Base-by-base conservation (phyloP, 2,888 invertebrate genomes). In the Venusia cambrica region DNA sequence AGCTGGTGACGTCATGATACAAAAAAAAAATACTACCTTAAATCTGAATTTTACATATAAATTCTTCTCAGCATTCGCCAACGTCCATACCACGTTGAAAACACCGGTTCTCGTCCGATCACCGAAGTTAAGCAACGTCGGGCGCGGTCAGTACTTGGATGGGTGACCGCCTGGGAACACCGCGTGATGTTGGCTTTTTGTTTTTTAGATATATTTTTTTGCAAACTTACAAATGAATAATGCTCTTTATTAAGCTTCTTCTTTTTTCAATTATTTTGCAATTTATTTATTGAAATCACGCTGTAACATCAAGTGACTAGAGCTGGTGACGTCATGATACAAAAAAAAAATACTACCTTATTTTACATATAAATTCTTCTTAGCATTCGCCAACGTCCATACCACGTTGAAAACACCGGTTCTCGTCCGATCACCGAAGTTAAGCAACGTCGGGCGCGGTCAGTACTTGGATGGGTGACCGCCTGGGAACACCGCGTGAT, bases 341-440 rank as follows among this genome's bases (percentile, higher is more conserved):
- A n/a, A n/a, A n/a, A n/a, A n/a, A n/a, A n/a, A n/a, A n/a, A n/a
- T n/a, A n/a, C n/a, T n/a, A n/a, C n/a, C n/a, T n/a, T n/a, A n/a
- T n/a, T n/a, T n/a, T n/a, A n/a, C n/a, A n/a, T n/a, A n/a, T n/a
- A n/a, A n/a, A n/a, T 12, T 13, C 3, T 4, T 2, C 8, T 19
- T 1, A 6, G 1, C 5, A 2, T 0, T 35, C 9, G 34, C 31
- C 39, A 44, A 45, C 38, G 48, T 48, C 46, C 45, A 48, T 48
- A 48, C 48, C 47, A 49, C 51, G 48, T 54, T 52, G 45, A 49
- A 36, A 12, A 49, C 47, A 51, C 48, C 51, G 73, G 73, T 76
- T 78, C 75, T 77, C 75, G 76, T 79, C 78, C 75, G 76, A 81
- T 76, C 77, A 79, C 77, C 73, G 75, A 74, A 77, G 74, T 75